Conservation (phyloP, 2,888 invertebrate species). For the Drosophila incognita region DNA sequence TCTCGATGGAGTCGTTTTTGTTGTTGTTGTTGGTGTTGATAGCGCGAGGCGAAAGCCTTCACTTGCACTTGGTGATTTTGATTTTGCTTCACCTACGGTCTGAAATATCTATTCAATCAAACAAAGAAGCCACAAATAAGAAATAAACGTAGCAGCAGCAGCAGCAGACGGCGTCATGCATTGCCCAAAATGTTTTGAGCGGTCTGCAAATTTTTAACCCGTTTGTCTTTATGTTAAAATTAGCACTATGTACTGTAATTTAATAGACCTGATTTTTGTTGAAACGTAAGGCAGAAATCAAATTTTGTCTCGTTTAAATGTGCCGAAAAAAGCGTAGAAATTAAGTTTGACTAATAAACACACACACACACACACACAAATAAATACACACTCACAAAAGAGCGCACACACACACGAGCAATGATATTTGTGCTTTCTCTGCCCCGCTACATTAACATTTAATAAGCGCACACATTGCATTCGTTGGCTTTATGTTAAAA, state of each 20-base stretch:
- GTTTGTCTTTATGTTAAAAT: background rate
- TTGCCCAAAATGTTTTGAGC: slow-evolving; percentile 36
- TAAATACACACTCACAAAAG: slow-evolving; percentile 16
- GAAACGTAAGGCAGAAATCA: slow-evolving; percentile 1
- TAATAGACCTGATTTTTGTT: background rate
- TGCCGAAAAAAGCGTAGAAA: slow-evolving; percentile 49
- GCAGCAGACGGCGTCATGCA: slow-evolving; percentile 23
- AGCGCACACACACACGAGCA: slow-evolving; percentile 32
- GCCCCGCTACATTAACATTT: slow-evolving; percentile 28
- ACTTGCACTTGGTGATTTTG: slow-evolving; percentile 44
- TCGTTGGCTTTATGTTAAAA: slow-evolving; percentile 15
- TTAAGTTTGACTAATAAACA: slow-evolving; percentile 60
- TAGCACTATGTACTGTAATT: slow-evolving; percentile 9
- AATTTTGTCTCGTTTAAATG: slow-evolving; percentile 19
- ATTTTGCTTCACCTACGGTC: slow-evolving; percentile 37
- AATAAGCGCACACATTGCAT: slow-evolving; percentile 35
- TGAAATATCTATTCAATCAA: slow-evolving; percentile 43
- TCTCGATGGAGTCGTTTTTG: slow-evolving; percentile 31
- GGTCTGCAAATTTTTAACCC: slow-evolving; percentile 5
- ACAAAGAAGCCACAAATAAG: slow-evolving; percentile 52
- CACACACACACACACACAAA: slow-evolving; percentile 59
- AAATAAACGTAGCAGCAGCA: slow-evolving; percentile 23
- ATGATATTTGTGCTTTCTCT: slow-evolving; percentile 50
- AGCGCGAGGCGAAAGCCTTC: slow-evolving; percentile 50
- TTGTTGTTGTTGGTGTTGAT: slow-evolving; percentile 24